Evolutionary conservation across 2,888 invertebrate species (phyloP), one percentile per base, ranked within the genome.

Genomic region (Ichneumoninae sp.): DNA sequence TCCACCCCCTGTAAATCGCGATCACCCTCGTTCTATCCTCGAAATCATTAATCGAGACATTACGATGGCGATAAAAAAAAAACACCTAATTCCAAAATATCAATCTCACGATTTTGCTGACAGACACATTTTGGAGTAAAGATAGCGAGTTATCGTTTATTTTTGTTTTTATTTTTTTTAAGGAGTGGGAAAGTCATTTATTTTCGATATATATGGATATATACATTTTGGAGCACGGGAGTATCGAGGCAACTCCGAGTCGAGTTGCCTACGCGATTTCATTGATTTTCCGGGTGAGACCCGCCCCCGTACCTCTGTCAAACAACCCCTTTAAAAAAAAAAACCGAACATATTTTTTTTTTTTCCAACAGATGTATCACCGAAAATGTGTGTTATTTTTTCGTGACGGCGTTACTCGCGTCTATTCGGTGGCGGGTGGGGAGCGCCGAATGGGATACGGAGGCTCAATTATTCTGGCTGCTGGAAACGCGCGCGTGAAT

Each of bases 241-340:
- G 19, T 33, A 52, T 3, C 52, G 33, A 36, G 54, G 76, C 57
- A 76, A 40, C 54, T 44, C 19, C 50, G 72, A 57, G 75, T 71
- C 80, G 81, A 47, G 65, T 82, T 83, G 78, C 80, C 80, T 74
- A 84, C 84, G 86, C 86, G 86, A 88, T 89, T 88, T 86, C 88
- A 89, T 89, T 87, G 89, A 89, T 89, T 89, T 89, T 88, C 87
- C 87, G 80, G 75, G 75, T 82, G 85, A 86, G 87, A 87, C 86
- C 86, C 83, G 76, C 87, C 85, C 84, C 65, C 86, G 65, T 30
- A 22, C 40, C 69, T 40, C 30, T 26, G 44, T 50, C 1, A 52
- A 62, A 44, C 40, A 60, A 69, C 50, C 22, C 22, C 26, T 26
- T 68, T 4, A 57, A 57, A 47, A 66, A 47, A 74, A 74, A 50